These are phyloP conservation scores for Babylonia areolata DNA, from an alignment of 1,140 invertebrate species.

Conservation along the genomic window DNA sequence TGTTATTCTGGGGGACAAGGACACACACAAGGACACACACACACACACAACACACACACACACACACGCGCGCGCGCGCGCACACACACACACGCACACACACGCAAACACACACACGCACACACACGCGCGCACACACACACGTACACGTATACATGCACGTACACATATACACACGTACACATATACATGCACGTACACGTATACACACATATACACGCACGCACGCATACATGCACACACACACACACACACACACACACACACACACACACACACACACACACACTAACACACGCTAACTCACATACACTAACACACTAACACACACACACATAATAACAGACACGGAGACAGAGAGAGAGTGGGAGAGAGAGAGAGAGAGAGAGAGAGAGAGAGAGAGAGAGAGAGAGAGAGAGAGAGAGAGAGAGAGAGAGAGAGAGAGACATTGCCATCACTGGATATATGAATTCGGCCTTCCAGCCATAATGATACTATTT, in stretches of 20 bases:
- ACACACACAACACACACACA: no score
- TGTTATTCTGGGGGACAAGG: no score
- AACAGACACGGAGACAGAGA: constrained; percentile 25
- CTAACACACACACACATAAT: neutral
- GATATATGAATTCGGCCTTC: no score
- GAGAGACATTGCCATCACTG: no score
- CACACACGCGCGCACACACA: neutral
- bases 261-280: no score
- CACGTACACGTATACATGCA: neutral
- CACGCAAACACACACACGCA: no score
- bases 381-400: neutral
- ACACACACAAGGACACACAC: no score
- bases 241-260: neutral
- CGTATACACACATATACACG: neutral
- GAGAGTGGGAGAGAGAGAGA: neutral
- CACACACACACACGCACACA: no score
- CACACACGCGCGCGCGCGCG: no score
- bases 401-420: constrained; percentile 6
- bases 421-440: constrained; percentile 1
- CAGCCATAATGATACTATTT: no score
- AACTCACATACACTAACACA: no score
- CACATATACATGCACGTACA: constrained; percentile 1
- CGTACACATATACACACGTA: neutral
- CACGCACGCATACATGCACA: neutral
- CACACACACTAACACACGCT: no score